Evolutionary conservation across 2,113 vertebrate genomes (phyloP).

Genomic region (Eurystomus gularis): DNA sequence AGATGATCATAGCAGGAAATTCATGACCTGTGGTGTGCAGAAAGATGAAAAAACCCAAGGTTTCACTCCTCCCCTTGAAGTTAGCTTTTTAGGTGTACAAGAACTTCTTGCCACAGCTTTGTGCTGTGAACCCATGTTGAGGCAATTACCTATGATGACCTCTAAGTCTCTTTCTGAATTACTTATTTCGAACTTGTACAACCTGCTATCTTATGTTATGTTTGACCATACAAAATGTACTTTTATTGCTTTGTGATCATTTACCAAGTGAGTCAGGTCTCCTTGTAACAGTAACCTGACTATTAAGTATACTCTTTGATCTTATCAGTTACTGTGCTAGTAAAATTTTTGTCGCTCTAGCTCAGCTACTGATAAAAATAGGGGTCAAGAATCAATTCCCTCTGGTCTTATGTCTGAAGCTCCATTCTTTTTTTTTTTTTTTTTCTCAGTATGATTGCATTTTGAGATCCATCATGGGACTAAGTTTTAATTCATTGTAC

Average conservation of each 20-base stretch:
- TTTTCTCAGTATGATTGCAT: not conserved
- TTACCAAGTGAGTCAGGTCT: not conserved
- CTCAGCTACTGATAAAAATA: not conserved
- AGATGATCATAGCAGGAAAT: slow-evolving; percentile 3
- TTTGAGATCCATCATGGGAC: not conserved
- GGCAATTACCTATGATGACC: not conserved
- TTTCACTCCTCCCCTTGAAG: not conserved
- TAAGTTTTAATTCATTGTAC: not conserved
- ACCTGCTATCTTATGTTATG: not conserved
- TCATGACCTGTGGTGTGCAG: not conserved
- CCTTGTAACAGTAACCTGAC: not conserved
- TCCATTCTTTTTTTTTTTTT: not conserved
- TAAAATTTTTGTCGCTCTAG: not conserved
- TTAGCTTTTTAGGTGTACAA: not conserved
- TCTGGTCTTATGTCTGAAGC: not conserved
- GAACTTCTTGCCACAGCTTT: not conserved
- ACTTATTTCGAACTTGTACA: not conserved
- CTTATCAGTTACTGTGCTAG: not conserved
- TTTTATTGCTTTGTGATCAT: not conserved
- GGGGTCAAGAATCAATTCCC: not conserved
- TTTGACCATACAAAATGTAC: not conserved
- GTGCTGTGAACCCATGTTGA: not conserved
- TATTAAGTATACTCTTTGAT: not conserved
- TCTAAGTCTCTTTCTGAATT: not conserved
- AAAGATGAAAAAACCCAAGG: not conserved